These are phyloP conservation scores for Rhingia rostrata DNA, from an alignment of 2,888 invertebrate species.

Conservation along the genomic window DNA sequence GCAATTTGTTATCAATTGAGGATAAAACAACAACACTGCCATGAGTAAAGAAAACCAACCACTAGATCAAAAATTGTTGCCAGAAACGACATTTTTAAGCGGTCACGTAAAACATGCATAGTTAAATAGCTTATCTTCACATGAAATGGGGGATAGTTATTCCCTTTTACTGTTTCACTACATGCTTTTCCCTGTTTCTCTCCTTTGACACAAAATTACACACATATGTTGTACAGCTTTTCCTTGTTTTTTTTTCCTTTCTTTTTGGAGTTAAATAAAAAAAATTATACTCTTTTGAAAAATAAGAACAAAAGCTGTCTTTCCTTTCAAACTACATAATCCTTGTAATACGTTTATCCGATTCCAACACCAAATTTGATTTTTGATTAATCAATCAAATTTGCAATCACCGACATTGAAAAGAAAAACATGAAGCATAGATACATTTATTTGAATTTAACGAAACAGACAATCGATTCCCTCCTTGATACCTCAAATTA, in stretches of 20 bases:
- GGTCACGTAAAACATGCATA: slow-evolving; percentile 49
- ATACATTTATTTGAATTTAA: too few species aligned
- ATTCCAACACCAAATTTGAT: slow-evolving; percentile 15
- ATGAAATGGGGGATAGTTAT: not conserved
- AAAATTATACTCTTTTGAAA: slow-evolving; percentile 2
- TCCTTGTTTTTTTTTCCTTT: not conserved
- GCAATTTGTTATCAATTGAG: slow-evolving; percentile 1
- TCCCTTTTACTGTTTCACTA: slow-evolving; percentile 21
- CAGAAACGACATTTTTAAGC: slow-evolving; percentile 27
- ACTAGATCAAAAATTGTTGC: slow-evolving; percentile 6
- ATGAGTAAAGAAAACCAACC: not conserved
- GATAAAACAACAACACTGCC: not conserved
- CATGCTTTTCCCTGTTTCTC: slow-evolving; percentile 40
- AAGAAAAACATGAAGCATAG: too few species aligned
- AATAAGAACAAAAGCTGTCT: slow-evolving; percentile 1
- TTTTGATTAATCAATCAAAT: slow-evolving; percentile 57
- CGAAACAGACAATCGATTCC: too few species aligned
- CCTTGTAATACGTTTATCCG: slow-evolving; percentile 4
- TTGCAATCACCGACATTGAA: too few species aligned
- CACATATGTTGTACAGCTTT: not conserved
- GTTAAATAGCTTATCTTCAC: slow-evolving; percentile 32
- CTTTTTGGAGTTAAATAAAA: slow-evolving; percentile 25
- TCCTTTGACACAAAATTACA: slow-evolving; percentile 2
- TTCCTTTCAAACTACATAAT: not conserved
- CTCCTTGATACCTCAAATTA: too few species aligned